These are phyloP conservation scores for Drosophila micromelanica DNA, from an alignment of 1,140 invertebrate species.

Conservation along the genomic window DNA sequence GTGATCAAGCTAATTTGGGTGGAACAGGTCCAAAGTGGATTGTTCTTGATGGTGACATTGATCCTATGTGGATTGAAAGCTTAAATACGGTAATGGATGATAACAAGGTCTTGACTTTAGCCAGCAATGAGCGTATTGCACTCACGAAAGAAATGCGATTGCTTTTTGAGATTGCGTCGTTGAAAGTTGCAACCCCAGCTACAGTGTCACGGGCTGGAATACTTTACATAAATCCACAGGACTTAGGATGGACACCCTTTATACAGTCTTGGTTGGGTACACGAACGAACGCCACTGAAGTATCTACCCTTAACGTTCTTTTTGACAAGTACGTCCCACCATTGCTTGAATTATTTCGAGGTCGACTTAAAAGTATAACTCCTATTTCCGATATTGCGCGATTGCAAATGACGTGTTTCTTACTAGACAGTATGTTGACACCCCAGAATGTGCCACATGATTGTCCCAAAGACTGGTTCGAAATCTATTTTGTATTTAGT, in stretches of 20 bases:
- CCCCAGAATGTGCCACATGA: constrained; percentile 92
- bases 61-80: constrained; percentile 98
- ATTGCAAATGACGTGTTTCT: constrained; percentile 94
- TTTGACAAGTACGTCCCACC: constrained; percentile 97
- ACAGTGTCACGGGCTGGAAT: too few species aligned
- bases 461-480: constrained; percentile 96
- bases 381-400: constrained; percentile 95
- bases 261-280: constrained; percentile 97
- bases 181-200: constrained; percentile 97
- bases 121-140: constrained; percentile 97
- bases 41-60: constrained; percentile 97
- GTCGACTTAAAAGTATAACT: constrained; percentile 94
- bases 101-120: constrained; percentile 94
- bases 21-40: constrained; percentile 96
- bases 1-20: constrained; percentile 94
- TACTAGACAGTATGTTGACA: constrained; percentile 94
- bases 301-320: constrained; percentile 92
- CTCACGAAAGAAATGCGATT: constrained; percentile 95
- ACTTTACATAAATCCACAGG: constrained; percentile 92
- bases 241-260: constrained; percentile 94
- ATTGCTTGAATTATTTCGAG: constrained; percentile 90
- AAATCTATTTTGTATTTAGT: constrained; percentile 96
- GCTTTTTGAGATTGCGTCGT: constrained; percentile 95
- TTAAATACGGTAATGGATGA: constrained; percentile 95
- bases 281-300: constrained; percentile 88